Percentiles rank a stretch among this genome's conserved stretches.
These are phyloP conservation scores for Eristalis pertinax DNA, from an alignment of 2,888 invertebrate genomes.

Conservation along the genomic window DNA sequence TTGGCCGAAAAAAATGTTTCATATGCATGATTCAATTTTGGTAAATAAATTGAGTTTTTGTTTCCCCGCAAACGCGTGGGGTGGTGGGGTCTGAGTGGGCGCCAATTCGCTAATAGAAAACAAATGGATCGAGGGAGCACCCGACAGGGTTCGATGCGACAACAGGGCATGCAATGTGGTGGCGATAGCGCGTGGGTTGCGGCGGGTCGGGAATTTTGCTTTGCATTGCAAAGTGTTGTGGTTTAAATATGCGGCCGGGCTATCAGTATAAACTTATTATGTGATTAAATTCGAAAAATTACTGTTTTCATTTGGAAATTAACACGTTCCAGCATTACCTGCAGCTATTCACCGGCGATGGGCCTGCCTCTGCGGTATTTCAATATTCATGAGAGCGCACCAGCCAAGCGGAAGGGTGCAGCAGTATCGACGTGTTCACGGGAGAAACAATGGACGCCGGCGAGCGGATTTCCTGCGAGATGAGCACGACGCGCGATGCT, in stretches of 20 bases:
- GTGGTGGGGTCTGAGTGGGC: not conserved
- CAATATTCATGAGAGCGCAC: not conserved
- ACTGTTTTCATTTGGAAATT: not conserved
- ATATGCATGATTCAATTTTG: conserved; percentile 54
- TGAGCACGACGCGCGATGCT: no score
- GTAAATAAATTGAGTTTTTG: conserved; percentile 56
- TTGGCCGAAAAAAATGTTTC: conserved; percentile 13
- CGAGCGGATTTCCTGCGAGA: not conserved
- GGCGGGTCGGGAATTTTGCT: not conserved
- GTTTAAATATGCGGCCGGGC: not conserved
- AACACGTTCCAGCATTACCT: not conserved
- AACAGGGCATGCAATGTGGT: no score
- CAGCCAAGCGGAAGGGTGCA: not conserved
- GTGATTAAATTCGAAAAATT: not conserved
- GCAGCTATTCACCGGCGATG: not conserved
- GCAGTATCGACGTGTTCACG: not conserved
- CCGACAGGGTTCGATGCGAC: no score
- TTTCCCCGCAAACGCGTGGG: not conserved
- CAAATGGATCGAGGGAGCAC: conserved; percentile 9
- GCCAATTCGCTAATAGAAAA: conserved; percentile 23
- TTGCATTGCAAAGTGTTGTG: not conserved
- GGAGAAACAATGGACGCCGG: not conserved
- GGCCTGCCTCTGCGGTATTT: not conserved
- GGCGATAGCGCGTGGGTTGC: no score
- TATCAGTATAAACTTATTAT: not conserved